A percentile compares a stretch with the other conserved stretches of the same genome.
These are phyloP conservation scores for Siderastrea siderea DNA, from an alignment of 92 coral and sea anemone species.

Conservation along the genomic window DNA sequence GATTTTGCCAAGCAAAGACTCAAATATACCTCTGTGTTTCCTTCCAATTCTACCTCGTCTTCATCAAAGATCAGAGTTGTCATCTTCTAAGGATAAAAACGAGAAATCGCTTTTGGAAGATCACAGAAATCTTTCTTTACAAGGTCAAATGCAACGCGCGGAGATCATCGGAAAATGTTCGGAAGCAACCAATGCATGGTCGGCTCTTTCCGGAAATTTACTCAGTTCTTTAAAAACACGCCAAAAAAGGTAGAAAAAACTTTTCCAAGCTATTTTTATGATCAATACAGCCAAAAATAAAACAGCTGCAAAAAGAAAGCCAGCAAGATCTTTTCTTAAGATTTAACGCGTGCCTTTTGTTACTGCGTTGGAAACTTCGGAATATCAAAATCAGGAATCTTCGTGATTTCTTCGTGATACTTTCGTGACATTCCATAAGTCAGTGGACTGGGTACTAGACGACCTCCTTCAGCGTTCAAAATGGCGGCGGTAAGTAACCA, in stretches of 20 bases:
- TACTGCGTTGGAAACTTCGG: no score
- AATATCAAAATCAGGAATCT: not conserved
- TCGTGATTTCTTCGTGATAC: not conserved
- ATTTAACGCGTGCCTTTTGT: no score
- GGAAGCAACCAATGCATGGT: not conserved
- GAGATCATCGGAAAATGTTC: conserved; percentile 1
- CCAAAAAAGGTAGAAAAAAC: not conserved
- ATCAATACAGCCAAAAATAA: no score
- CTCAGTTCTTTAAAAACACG: not conserved
- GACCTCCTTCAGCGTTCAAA: conserved; percentile 71
- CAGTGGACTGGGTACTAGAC: conserved; percentile 33
- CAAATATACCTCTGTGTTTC: conserved; percentile 49
- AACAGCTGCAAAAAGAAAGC: no score
- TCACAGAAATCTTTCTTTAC: not conserved
- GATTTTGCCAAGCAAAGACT: not conserved
- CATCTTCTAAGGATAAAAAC: conserved; percentile 32
- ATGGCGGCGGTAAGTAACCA: conserved; percentile 99
- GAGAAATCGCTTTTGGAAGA: not conserved
- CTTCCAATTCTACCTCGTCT: conserved; percentile 35
- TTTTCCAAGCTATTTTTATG: no score
- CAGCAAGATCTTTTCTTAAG: no score
- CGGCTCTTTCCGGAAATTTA: not conserved
- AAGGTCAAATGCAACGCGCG: not conserved
- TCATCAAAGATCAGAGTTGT: conserved; percentile 81
- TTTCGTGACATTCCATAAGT: no score